Evolutionary conservation across 2,113 vertebrate genomes (phyloP).

Genomic region (Carassius carassius): DNA sequence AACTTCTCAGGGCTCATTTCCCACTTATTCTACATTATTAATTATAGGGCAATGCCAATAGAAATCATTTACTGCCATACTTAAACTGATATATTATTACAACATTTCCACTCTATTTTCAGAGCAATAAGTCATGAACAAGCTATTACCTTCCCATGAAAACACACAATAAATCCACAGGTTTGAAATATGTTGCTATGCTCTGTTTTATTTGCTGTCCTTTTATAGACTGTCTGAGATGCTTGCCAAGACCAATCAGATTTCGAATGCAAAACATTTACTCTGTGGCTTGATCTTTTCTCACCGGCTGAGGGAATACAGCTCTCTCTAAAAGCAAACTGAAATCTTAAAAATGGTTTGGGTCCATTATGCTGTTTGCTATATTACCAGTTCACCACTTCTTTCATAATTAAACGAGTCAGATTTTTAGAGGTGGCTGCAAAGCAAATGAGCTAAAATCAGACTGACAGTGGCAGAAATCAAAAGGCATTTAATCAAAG

Average conservation of each 20-base stretch:
- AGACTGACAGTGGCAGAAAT: background rate
- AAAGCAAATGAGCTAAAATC: background rate
- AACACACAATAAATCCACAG: conserved; percentile 14
- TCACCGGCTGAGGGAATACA: background rate
- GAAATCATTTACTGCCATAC: too few species aligned
- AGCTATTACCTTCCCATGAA: conserved; percentile 4
- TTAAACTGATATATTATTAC: too few species aligned
- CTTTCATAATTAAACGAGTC: background rate
- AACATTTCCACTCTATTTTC: too few species aligned
- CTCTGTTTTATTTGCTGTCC: background rate
- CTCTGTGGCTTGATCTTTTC: background rate
- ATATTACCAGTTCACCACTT: background rate
- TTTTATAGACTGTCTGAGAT: too few species aligned
- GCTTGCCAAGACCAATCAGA: conserved; percentile 35
- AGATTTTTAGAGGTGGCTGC: background rate
- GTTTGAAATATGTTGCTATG: conserved; percentile 40
- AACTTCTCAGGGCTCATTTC: too few species aligned
- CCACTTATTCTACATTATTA: too few species aligned
- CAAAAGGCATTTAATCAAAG: background rate
- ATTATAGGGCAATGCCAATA: too few species aligned
- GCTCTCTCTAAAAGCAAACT: conserved; percentile 25
- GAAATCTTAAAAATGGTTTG: too few species aligned
- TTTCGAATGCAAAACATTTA: conserved; percentile 22
- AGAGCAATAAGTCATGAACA: background rate
- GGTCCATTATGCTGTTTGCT: conserved; percentile 15